Percentiles rank a stretch among this genome's conserved stretches.
Conservation (phyloP, 2,888 invertebrate species). For the Hyalella azteca region DNA sequence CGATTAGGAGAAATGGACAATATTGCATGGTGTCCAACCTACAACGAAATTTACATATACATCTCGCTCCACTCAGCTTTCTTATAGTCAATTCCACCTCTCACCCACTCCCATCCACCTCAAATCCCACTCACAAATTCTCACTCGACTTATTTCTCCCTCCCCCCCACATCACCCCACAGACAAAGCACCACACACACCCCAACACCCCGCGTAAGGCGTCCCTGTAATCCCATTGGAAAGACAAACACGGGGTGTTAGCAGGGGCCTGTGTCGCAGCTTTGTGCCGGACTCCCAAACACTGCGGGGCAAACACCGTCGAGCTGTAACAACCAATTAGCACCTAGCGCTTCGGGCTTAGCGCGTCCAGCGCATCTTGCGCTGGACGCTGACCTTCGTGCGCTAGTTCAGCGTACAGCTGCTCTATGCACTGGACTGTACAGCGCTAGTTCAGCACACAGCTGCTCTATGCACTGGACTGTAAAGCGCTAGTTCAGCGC, state of each 20-base stretch:
- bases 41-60: too few species aligned
- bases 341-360: constrained; percentile 1
- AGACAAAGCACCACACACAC: not conserved
- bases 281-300: constrained; percentile 6
- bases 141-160: not conserved
- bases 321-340: constrained; percentile 13
- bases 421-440: not conserved
- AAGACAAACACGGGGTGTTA: constrained; percentile 28
- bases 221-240: constrained; percentile 17
- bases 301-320: not conserved
- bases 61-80: too few species aligned
- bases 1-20: too few species aligned
- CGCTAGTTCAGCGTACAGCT: not conserved
- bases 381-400: not conserved
- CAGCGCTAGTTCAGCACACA: too few species aligned
- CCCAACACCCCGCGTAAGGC: not conserved
- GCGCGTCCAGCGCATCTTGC: not conserved
- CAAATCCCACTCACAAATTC: too few species aligned
- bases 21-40: too few species aligned
- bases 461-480: too few species aligned
- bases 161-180: not conserved
- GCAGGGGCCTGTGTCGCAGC: not conserved
- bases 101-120: too few species aligned
- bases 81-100: too few species aligned
- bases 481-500: too few species aligned